Conservation (phyloP, 1,140 invertebrate genomes). For the Aphelenchoides fujianensis region DNA sequence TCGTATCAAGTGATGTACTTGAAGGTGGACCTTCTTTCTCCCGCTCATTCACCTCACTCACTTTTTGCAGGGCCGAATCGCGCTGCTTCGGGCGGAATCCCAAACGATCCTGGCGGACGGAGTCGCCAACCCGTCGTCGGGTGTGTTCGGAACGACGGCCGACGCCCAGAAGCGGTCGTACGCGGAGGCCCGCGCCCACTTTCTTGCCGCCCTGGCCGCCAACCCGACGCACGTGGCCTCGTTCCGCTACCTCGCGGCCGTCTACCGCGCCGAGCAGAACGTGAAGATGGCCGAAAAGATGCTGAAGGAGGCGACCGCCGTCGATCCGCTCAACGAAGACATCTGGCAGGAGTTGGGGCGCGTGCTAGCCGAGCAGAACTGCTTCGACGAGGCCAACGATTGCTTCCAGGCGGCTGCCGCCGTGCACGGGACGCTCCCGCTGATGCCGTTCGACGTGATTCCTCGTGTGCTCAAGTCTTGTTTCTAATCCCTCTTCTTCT, state of each 20-base stretch:
- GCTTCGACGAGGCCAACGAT: constrained; percentile 45
- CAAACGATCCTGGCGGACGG: not conserved
- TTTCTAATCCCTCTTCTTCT: too few species aligned
- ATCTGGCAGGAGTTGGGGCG: constrained; percentile 54
- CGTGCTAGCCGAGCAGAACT: constrained; percentile 39
- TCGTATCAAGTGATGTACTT: constrained; percentile 61
- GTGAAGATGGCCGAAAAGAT: constrained; percentile 59
- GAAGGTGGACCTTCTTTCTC: too few species aligned
- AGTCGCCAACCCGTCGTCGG: too few species aligned
- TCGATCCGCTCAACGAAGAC: constrained; percentile 46
- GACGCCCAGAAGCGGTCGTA: constrained; percentile 22
- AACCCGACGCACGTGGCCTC: constrained; percentile 50
- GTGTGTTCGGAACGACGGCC: too few species aligned
- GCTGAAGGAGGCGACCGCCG: constrained; percentile 54
- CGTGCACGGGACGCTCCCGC: constrained; percentile 49
- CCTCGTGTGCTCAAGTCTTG: constrained; percentile 49
- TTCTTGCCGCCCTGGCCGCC: constrained; percentile 55
- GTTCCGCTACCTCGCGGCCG: constrained; percentile 36
- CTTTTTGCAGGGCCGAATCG: too few species aligned
- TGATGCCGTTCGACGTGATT: constrained; percentile 58
- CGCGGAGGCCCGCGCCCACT: constrained; percentile 48
- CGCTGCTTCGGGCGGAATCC: constrained; percentile 36
- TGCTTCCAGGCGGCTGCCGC: constrained; percentile 52
- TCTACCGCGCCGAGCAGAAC: constrained; percentile 52
- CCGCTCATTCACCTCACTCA: too few species aligned